A percentile compares a stretch with the other conserved stretches of the same genome.
Conservation (phyloP, 2,113 vertebrate genomes). For the Chascanopsetta lugubris region DNA sequence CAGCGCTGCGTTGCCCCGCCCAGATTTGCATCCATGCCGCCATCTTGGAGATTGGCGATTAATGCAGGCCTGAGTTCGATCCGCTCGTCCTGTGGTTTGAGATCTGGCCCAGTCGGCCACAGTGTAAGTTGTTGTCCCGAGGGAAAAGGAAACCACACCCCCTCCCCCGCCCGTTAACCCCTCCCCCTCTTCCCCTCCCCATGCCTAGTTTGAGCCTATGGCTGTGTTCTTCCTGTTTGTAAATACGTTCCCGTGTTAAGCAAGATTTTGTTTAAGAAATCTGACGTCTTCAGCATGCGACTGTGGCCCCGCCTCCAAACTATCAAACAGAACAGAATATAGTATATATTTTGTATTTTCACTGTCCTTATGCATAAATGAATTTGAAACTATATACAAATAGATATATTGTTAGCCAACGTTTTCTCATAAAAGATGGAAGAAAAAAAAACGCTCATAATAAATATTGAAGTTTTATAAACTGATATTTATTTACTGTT, state of each 20-base stretch:
- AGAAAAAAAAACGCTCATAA: constrained; percentile 41
- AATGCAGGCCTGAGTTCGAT: constrained; percentile 60
- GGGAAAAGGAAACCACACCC: constrained; percentile 56
- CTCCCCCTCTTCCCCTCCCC: too few relatives aligned
- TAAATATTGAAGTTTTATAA: constrained; percentile 69
- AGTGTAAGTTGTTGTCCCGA: constrained; percentile 66
- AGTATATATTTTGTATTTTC: constrained; percentile 77
- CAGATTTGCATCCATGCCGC: constrained; percentile 41
- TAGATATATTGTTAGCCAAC: constrained; percentile 61
- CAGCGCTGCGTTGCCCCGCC: constrained; percentile 23
- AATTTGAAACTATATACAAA: constrained; percentile 70
- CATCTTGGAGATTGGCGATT: constrained; percentile 70
- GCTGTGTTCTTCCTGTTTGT: constrained; percentile 81
- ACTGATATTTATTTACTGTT: constrained; percentile 75
- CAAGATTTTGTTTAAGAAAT: constrained; percentile 99
- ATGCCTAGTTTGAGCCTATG: constrained; percentile 81
- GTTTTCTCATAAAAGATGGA: constrained; percentile 62
- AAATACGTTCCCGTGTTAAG: constrained; percentile 85
- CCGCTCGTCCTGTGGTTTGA: constrained; percentile 62
- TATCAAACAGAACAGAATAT: constrained; percentile 73
- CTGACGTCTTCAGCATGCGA: constrained; percentile 83
- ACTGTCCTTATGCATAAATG: constrained; percentile 70
- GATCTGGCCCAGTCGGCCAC: constrained; percentile 73
- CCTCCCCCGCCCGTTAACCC: too few relatives aligned
- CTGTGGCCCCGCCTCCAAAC: constrained; percentile 71